Conservation (phyloP, 2,888 invertebrate genomes). For the Drosophila melanosoma region DNA sequence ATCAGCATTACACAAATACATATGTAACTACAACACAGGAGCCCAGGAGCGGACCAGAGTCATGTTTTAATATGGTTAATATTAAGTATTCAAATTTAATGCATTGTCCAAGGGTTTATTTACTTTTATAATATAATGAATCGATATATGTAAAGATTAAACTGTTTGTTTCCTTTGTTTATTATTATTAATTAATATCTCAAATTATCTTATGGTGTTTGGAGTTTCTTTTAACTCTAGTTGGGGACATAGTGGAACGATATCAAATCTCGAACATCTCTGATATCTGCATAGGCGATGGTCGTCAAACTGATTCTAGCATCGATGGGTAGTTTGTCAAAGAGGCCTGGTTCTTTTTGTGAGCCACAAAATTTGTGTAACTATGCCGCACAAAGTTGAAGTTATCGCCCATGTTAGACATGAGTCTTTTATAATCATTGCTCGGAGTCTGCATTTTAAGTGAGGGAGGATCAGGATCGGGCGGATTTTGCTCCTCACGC, state of each 20-base stretch:
- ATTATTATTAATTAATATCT: neutral
- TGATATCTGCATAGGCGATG: constrained; percentile 8
- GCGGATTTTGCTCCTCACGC: neutral
- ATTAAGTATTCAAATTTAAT: neutral
- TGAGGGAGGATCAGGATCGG: neutral
- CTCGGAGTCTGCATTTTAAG: neutral
- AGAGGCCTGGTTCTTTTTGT: constrained; percentile 18
- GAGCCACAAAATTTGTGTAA: constrained; percentile 36
- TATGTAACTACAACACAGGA: neutral
- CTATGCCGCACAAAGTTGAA: constrained; percentile 34
- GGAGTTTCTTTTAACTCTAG: neutral
- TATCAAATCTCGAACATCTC: constrained; percentile 1
- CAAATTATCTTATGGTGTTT: neutral
- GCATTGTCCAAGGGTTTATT: neutral
- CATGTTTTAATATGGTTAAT: neutral
- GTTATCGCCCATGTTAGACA: constrained; percentile 7
- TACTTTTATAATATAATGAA: neutral
- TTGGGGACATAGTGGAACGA: constrained; percentile 1
- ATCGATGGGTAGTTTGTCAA: constrained; percentile 13
- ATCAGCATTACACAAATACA: constrained; percentile 66
- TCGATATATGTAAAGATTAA: neutral
- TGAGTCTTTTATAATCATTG: neutral
- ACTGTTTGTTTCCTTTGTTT: neutral
- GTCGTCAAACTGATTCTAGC: constrained; percentile 19
- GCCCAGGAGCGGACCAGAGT: constrained; percentile 38